A percentile compares a stretch with the other conserved stretches of the same genome.
phyloP scores from a whole-genome alignment of 2,888 invertebrate genomes.

The Anodontia alba region DNA sequence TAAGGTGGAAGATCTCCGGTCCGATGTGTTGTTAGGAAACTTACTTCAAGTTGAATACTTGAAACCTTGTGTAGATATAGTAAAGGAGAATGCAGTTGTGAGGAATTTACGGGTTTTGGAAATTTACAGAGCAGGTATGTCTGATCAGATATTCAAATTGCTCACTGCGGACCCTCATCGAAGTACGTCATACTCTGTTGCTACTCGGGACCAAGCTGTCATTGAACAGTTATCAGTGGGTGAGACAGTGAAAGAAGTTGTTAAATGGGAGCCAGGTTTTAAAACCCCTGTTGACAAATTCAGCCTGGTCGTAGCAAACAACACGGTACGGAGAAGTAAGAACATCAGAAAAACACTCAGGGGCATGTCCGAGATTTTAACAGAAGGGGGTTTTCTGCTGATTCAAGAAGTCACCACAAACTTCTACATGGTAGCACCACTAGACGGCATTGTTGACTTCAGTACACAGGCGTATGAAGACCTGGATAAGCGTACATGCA shows the following conservation, averaged over 20 bases:
- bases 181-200: constrained; percentile 88
- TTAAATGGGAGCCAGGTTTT: constrained; percentile 88
- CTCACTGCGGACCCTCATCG: constrained; percentile 90
- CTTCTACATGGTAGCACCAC: constrained; percentile 71
- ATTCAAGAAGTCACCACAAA: constrained; percentile 84
- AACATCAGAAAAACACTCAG: constrained; percentile 66
- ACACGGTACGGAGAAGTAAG: constrained; percentile 74
- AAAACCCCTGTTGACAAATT: constrained; percentile 83
- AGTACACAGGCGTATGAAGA: constrained; percentile 26
- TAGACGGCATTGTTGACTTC: constrained; percentile 71
- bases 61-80: constrained; percentile 87
- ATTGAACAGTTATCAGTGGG: background rate
- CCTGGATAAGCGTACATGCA: constrained; percentile 42
- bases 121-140: constrained; percentile 84
- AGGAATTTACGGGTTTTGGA: constrained; percentile 87
- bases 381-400: constrained; percentile 86
- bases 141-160: constrained; percentile 62
- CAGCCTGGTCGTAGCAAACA: constrained; percentile 80
- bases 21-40: constrained; percentile 34
- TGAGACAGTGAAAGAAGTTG: constrained; percentile 83
- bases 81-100: constrained; percentile 31
- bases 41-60: constrained; percentile 66
- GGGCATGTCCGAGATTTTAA: constrained; percentile 87
- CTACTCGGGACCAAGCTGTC: constrained; percentile 67
- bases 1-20: background rate